Conservation (phyloP, 2,113 vertebrate genomes). For the Pygoscelis adeliae region DNA sequence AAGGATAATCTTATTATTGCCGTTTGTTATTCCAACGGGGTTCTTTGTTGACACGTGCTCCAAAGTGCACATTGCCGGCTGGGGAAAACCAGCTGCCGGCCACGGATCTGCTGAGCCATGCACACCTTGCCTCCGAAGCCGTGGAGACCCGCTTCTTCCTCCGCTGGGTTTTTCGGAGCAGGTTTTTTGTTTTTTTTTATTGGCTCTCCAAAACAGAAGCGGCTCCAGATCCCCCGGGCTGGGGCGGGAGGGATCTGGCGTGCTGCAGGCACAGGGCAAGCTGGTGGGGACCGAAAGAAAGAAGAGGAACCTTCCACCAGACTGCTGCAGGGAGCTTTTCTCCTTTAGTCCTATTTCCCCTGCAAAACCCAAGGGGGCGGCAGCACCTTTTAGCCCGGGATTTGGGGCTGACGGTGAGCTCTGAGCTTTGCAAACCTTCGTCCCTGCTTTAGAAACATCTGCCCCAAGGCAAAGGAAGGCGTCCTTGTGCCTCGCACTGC, state of each 20-base stretch:
- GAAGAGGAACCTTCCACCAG: neutral
- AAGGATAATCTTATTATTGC: neutral
- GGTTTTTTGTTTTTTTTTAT: neutral
- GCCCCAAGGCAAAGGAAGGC: neutral
- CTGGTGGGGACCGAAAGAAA: neutral
- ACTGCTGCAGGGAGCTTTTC: neutral
- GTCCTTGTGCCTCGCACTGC: accelerated
- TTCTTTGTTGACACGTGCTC: neutral
- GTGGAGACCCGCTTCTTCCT: accelerated
- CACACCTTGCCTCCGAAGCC: neutral
- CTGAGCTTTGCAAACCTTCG: neutral
- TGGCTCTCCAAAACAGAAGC: neutral
- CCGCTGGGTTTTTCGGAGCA: accelerated
- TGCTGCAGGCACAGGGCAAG: neutral
- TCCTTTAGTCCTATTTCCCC: neutral
- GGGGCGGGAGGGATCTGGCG: neutral
- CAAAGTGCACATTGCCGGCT: accelerated
- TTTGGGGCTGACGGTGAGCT: neutral
- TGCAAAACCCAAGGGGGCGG: neutral
- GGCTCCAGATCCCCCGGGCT: neutral
- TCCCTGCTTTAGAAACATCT: neutral
- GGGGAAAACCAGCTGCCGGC: neutral
- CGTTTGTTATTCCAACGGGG: accelerated
- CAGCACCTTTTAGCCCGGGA: accelerated
- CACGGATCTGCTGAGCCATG: neutral